Evolutionary conservation across 1,140 invertebrate species (phyloP).

Genomic region (Patella vulgata): DNA sequence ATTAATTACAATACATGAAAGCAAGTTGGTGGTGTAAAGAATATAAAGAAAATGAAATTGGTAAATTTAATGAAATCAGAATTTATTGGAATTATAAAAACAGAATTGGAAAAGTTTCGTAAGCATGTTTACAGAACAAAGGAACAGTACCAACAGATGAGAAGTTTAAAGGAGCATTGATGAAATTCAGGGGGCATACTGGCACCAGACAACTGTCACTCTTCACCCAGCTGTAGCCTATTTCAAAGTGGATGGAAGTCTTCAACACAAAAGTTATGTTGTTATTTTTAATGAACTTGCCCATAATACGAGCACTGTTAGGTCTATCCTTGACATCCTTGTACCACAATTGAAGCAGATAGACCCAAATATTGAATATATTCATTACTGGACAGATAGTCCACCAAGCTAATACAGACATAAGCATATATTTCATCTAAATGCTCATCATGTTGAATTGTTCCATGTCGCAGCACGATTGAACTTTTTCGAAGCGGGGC

Average conservation of each 20-base stretch:
- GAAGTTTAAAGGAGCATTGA: slow-evolving; percentile 12
- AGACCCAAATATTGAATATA: slow-evolving; percentile 1
- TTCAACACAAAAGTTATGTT: slow-evolving; percentile 26
- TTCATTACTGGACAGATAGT: slow-evolving; percentile 37
- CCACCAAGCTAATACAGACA: slow-evolving; percentile 33
- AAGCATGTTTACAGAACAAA: too few species aligned
- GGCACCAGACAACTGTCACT: slow-evolving; percentile 24
- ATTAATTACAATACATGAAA: too few species aligned
- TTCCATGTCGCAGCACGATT: slow-evolving; percentile 4
- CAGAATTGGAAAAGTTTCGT: too few species aligned
- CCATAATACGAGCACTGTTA: slow-evolving; percentile 11
- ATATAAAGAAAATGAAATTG: too few species aligned
- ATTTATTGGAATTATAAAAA: too few species aligned
- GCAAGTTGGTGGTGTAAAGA: too few species aligned
- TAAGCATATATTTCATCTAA: slow-evolving; percentile 19
- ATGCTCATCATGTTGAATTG: slow-evolving; percentile 15
- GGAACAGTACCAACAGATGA: too few species aligned
- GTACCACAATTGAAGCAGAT: slow-evolving; percentile 10
- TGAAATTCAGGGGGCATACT: slow-evolving; percentile 39
- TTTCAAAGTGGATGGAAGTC: not conserved
- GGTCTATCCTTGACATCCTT: slow-evolving; percentile 19
- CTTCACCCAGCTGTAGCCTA: slow-evolving; percentile 25
- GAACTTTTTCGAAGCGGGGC: slow-evolving; percentile 35
- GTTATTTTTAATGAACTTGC: slow-evolving; percentile 13
- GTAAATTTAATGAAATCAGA: too few species aligned